Evolutionary conservation across 2,113 vertebrate species (phyloP).

Genomic region (Clinocottus analis): DNA sequence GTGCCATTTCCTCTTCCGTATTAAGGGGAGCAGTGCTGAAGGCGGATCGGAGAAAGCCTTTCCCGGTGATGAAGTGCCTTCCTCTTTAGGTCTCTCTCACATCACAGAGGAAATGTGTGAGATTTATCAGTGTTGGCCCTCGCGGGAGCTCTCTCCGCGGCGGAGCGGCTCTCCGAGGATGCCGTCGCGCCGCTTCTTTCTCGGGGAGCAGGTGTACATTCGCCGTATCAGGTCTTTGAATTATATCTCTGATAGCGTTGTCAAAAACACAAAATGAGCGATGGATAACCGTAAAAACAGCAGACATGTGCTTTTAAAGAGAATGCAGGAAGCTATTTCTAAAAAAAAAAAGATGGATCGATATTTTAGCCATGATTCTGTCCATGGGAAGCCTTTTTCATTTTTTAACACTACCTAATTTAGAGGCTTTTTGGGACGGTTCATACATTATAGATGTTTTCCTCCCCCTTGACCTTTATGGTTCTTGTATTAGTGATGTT

Average conservation of each 20-base stretch:
- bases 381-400: conserved; percentile 19
- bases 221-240: conserved; percentile 53
- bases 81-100: conserved; percentile 79
- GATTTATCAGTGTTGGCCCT: conserved; percentile 81
- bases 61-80: conserved; percentile 83
- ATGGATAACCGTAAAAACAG: conserved; percentile 52
- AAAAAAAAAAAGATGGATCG: neutral
- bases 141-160: conserved; percentile 65
- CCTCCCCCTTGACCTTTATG: conserved; percentile 71
- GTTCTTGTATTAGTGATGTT: conserved; percentile 50
- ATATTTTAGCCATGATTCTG: neutral
- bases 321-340: conserved; percentile 1
- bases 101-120: conserved; percentile 79
- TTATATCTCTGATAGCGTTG: conserved; percentile 71
- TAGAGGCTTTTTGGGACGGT: conserved; percentile 1
- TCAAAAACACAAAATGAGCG: conserved; percentile 72
- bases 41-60: conserved; percentile 79
- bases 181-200: conserved; percentile 53
- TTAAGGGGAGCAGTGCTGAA: conserved; percentile 82
- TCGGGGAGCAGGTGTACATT: conserved; percentile 74
- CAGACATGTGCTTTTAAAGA: conserved; percentile 19
- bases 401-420: conserved; percentile 43
- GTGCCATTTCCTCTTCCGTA: conserved; percentile 81
- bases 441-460: conserved; percentile 51
- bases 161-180: conserved; percentile 54